Evolutionary conservation across 2,888 invertebrate genomes (phyloP).

Genomic region (Malthinus flaveolus): DNA sequence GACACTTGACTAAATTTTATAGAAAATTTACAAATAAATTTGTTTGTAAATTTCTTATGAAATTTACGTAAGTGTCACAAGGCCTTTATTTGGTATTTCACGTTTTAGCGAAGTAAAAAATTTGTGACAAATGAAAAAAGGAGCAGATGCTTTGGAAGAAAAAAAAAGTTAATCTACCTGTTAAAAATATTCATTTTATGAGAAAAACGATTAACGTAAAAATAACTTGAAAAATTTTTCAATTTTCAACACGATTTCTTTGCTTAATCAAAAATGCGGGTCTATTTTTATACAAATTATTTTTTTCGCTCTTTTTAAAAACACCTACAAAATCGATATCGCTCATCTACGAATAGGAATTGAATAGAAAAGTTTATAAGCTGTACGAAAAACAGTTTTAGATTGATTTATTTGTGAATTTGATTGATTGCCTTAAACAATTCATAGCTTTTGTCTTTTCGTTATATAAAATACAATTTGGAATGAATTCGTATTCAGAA

Average conservation of each 20-base stretch:
- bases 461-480: not conserved
- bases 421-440: conserved; percentile 5
- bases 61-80: too few relatives aligned
- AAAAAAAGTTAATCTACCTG: conserved; percentile 1
- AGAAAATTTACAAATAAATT: too few relatives aligned
- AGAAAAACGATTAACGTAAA: conserved; percentile 5
- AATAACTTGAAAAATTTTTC: conserved; percentile 5
- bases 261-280: not conserved
- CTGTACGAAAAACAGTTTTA: too few relatives aligned
- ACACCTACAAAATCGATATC: too few relatives aligned
- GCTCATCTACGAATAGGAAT: too few relatives aligned
- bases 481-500: not conserved
- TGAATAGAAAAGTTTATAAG: too few relatives aligned
- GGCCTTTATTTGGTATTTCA: too few relatives aligned
- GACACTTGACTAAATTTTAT: too few relatives aligned
- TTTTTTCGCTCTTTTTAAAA: too few relatives aligned
- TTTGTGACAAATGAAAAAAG: conserved; percentile 1
- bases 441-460: not conserved
- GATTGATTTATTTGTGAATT: not conserved
- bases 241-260: conserved; percentile 1
- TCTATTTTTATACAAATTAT: too few relatives aligned
- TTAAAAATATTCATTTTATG: conserved; percentile 6
- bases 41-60: too few relatives aligned
- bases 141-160: not conserved
- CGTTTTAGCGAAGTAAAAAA: not conserved